Base-by-base conservation (phyloP, 2,888 invertebrate species). In the Hoplodrina blanda region DNA sequence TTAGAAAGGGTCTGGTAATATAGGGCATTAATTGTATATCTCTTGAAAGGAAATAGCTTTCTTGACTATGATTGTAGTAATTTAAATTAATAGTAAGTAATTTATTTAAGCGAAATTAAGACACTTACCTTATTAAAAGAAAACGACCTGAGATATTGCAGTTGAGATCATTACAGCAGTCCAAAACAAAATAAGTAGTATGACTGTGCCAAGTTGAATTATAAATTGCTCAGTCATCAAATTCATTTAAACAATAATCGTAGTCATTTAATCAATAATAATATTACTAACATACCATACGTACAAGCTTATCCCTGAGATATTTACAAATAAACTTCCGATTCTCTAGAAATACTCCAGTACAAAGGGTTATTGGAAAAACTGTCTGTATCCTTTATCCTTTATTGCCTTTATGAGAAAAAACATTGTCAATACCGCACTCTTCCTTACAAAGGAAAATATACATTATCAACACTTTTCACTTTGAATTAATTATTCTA, bases 401-500 rank as follows among this genome's bases (percentile, higher is more conserved):
- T 17, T 46, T 6, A 46, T 46, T 46, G 15, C 7, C 10, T 41
- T 25, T 33, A 61, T 33, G 49, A 64, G 30, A 19, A 65, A 49
- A 33, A 44, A 73, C n/a, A 10, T 49, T 44, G 60, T 59, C 52
- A 73, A 57, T 57, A 50, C 4, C 25, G 37, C 46, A n/a, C 25
- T 53, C 37, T 63, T 10, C 17, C 10, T 19, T 61, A 68, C 53
- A 76, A 76, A 62, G 46, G 61, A 54, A 62, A 62, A 15, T 55
- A 57, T 20, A 63, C 61, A 54, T 69, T 69, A 50, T 56, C 55
- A 64, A 66, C 69, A 65, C 61, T 69, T 70, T 80, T 65, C 62
- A 67, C 75, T 75, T 81, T 71, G 60, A 71, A 77, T 84, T 71
- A 77, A 82, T 82, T 73, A 82, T 73, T 71, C 50, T 62, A 72